Percentiles rank a stretch among this genome's conserved stretches.
These are phyloP conservation scores for Chaenodraco wilsoni DNA, from an alignment of 2,797 vertebrate genomes.

Conservation along the genomic window DNA sequence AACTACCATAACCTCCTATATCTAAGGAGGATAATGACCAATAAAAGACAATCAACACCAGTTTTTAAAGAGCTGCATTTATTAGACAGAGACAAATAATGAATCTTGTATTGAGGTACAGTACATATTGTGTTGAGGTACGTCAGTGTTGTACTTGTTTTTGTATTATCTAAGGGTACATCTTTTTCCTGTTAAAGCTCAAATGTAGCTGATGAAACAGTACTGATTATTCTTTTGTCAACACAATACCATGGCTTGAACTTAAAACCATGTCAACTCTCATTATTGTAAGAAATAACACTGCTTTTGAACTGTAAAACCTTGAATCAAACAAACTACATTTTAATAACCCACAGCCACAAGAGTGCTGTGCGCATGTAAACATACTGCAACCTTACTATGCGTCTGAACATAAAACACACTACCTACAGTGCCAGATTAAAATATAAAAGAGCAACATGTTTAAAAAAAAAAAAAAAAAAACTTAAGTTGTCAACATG, in stretches of 20 bases:
- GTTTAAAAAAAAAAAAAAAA: constrained; percentile 44
- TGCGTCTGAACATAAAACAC: constrained; percentile 48
- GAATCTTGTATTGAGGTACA: constrained; percentile 55
- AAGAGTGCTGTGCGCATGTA: constrained; percentile 44
- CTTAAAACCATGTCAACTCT: constrained; percentile 51
- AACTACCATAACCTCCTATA: not conserved
- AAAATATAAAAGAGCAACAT: constrained; percentile 57
- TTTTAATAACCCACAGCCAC: constrained; percentile 38
- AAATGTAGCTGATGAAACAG: constrained; percentile 43
- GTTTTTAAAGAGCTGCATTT: constrained; percentile 67
- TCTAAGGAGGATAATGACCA: not conserved
- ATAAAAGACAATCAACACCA: constrained; percentile 1
- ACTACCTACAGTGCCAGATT: constrained; percentile 50
- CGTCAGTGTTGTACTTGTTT: constrained; percentile 42
- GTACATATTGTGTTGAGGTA: constrained; percentile 56
- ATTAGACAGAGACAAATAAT: constrained; percentile 65
- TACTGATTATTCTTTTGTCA: constrained; percentile 25
- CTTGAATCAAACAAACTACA: constrained; percentile 22
- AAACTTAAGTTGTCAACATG: constrained; percentile 26
- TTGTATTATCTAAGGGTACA: constrained; percentile 38
- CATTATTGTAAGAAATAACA: constrained; percentile 33
- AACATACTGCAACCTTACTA: constrained; percentile 58
- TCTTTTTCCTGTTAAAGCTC: constrained; percentile 41
- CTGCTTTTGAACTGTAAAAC: constrained; percentile 39
- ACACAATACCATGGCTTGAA: constrained; percentile 28